Evolutionary conservation across 2,797 vertebrate species (phyloP).

Genomic region (Morelia viridis): DNA sequence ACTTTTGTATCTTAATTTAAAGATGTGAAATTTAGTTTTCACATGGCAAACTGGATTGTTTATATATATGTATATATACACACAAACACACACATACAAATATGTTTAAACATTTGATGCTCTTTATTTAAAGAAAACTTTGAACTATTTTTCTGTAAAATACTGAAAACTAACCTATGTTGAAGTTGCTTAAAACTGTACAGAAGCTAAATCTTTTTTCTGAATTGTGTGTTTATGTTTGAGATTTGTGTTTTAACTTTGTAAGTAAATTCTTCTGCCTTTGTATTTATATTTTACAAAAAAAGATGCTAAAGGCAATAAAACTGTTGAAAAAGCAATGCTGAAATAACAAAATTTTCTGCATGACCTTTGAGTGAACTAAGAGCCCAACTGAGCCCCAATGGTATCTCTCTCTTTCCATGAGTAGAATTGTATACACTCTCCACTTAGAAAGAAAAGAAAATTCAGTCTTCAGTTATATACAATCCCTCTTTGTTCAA

Average conservation of each 20-base stretch:
- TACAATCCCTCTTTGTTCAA: background rate
- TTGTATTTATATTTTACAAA: conserved; percentile 99
- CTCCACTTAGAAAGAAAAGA: background rate
- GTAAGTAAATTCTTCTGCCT: conserved; percentile 98
- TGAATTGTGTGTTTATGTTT: conserved; percentile 94
- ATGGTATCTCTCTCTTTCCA: background rate
- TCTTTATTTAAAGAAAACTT: conserved; percentile 93
- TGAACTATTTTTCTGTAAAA: conserved; percentile 93
- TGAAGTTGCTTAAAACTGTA: conserved; percentile 90
- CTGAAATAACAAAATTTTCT: conserved; percentile 49
- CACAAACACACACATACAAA: conserved; percentile 73
- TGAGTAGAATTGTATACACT: background rate
- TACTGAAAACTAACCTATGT: conserved; percentile 90
- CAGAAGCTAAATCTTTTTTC: conserved; percentile 92
- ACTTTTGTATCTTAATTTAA: conserved; percentile 87
- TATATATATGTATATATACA: conserved; percentile 79
- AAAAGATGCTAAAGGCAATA: conserved; percentile 97
- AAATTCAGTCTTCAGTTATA: background rate
- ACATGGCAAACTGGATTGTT: conserved; percentile 82
- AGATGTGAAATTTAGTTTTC: conserved; percentile 83
- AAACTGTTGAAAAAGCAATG: conserved; percentile 81
- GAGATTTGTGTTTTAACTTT: conserved; percentile 97
- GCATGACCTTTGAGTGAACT: conserved; percentile 18
- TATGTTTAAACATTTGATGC: conserved; percentile 85
- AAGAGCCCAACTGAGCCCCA: background rate